A percentile compares a stretch with the other conserved stretches of the same genome.
phyloP scores from a whole-genome alignment of 2,797 vertebrate genomes.

The Ataeniobius toweri region DNA sequence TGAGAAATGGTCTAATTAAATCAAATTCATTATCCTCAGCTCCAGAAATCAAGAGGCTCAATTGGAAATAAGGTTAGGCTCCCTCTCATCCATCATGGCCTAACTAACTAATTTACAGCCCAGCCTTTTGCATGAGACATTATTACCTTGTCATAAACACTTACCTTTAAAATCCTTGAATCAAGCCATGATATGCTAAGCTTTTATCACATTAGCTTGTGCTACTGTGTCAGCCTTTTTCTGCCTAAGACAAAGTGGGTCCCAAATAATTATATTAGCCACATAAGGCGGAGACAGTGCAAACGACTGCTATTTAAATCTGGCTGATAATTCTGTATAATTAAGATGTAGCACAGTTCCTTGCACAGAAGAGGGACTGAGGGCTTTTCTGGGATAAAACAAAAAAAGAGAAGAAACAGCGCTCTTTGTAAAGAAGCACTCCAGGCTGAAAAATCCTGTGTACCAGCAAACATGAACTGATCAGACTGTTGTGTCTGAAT shows the following conservation, averaged over 20 bases:
- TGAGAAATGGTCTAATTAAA: slow-evolving; percentile 96
- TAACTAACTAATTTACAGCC: slow-evolving; percentile 99
- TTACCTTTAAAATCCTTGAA: slow-evolving; percentile 93
- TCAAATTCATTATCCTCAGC: slow-evolving; percentile 99
- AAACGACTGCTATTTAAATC: slow-evolving; percentile 83
- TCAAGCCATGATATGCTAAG: slow-evolving; percentile 90
- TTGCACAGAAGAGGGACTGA: slow-evolving; percentile 56
- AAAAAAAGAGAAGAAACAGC: slow-evolving; percentile 28
- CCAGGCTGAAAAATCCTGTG: slow-evolving; percentile 6
- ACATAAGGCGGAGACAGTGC: slow-evolving; percentile 76
- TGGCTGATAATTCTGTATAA: slow-evolving; percentile 80
- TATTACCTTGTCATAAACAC: slow-evolving; percentile 99
- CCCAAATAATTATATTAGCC: slow-evolving; percentile 89
- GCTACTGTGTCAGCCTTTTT: slow-evolving; percentile 95
- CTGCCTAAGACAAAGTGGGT: slow-evolving; percentile 95
- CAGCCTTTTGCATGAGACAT: slow-evolving; percentile 93
- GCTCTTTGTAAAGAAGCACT: slow-evolving; percentile 9
- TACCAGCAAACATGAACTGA: background rate
- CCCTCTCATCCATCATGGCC: slow-evolving; percentile 97
- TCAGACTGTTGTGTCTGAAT: background rate
- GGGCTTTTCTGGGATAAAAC: slow-evolving; percentile 45
- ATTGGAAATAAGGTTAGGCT: slow-evolving; percentile 92
- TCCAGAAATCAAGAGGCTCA: slow-evolving; percentile 95
- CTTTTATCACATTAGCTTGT: slow-evolving; percentile 98
- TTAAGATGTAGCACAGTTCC: slow-evolving; percentile 80